Conservation (phyloP, 2,797 vertebrate species). For the Coilia nasus region DNA sequence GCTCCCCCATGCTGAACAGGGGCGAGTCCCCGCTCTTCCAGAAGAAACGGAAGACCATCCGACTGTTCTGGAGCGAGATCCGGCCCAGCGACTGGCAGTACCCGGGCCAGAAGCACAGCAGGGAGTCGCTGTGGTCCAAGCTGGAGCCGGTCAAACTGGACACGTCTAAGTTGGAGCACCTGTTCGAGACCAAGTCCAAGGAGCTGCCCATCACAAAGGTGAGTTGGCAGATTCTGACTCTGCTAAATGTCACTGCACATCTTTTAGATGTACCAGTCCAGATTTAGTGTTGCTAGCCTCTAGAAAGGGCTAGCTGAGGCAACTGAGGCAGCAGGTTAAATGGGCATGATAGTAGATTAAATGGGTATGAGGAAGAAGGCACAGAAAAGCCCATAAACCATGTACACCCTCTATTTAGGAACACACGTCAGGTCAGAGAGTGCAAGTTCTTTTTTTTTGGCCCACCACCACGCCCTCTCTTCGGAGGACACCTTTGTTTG, state of each 20-base stretch:
- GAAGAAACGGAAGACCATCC: constrained; percentile 98
- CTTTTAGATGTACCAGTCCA: neutral
- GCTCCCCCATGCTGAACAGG: constrained; percentile 84
- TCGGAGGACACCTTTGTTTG: too few species aligned
- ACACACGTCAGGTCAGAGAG: neutral
- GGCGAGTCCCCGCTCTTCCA: constrained; percentile 87
- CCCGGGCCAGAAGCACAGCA: constrained; percentile 85
- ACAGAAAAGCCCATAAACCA: neutral
- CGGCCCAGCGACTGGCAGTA: constrained; percentile 91
- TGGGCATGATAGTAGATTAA: too few species aligned
- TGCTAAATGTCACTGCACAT: neutral
- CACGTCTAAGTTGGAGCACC: constrained; percentile 94
- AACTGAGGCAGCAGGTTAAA: neutral
- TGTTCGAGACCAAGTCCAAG: constrained; percentile 98
- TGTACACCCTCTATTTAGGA: neutral
- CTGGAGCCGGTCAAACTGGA: constrained; percentile 95
- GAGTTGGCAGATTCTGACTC: constrained; percentile 45
- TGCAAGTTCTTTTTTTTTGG: too few species aligned
- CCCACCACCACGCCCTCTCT: too few species aligned
- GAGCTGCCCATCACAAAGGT: constrained; percentile 97
- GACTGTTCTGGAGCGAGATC: constrained; percentile 98
- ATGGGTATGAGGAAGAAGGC: neutral
- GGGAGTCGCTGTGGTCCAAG: constrained; percentile 94
- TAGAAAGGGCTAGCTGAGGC: neutral
- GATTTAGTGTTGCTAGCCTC: neutral